Conservation (phyloP, 2,797 vertebrate species). For the Enteromius unitaeniatus region DNA sequence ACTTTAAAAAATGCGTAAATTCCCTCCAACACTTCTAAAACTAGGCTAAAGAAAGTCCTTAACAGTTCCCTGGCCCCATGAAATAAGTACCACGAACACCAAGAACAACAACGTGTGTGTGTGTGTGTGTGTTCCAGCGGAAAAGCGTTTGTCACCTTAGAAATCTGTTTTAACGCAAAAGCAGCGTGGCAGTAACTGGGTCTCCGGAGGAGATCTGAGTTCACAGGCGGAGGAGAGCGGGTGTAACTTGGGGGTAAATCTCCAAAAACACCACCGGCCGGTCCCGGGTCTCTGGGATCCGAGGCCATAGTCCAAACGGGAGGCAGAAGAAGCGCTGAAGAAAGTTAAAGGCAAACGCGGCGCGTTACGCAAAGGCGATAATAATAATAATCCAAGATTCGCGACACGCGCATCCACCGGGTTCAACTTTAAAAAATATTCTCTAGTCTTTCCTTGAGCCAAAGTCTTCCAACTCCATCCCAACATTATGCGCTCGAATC, state of each 20-base stretch:
- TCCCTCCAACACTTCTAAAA: background rate
- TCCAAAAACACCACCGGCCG: slow-evolving; percentile 79
- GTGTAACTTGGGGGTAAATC: slow-evolving; percentile 84
- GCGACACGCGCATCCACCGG: slow-evolving; percentile 77
- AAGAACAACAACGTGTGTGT: slow-evolving; percentile 10
- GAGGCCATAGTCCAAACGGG: slow-evolving; percentile 85
- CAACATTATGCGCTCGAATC: slow-evolving; percentile 88
- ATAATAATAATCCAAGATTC: slow-evolving; percentile 79
- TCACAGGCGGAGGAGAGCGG: slow-evolving; percentile 76
- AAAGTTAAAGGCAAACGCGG: slow-evolving; percentile 67
- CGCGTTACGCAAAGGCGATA: slow-evolving; percentile 70
- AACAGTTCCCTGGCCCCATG: background rate
- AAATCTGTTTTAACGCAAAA: slow-evolving; percentile 86
- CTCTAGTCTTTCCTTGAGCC: slow-evolving; percentile 82
- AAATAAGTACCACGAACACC: slow-evolving; percentile 21
- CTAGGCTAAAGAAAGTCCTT: background rate
- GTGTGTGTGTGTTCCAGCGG: background rate
- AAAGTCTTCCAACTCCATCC: slow-evolving; percentile 85
- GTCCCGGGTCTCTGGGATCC: slow-evolving; percentile 80
- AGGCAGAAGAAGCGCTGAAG: slow-evolving; percentile 62
- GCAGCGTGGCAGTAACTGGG: slow-evolving; percentile 86
- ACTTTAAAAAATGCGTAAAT: background rate
- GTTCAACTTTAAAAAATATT: slow-evolving; percentile 66
- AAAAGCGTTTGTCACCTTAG: slow-evolving; percentile 79
- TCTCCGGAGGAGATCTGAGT: slow-evolving; percentile 81